Base-by-base conservation (phyloP, 1,140 invertebrate species). In the Heliothis virescens region DNA sequence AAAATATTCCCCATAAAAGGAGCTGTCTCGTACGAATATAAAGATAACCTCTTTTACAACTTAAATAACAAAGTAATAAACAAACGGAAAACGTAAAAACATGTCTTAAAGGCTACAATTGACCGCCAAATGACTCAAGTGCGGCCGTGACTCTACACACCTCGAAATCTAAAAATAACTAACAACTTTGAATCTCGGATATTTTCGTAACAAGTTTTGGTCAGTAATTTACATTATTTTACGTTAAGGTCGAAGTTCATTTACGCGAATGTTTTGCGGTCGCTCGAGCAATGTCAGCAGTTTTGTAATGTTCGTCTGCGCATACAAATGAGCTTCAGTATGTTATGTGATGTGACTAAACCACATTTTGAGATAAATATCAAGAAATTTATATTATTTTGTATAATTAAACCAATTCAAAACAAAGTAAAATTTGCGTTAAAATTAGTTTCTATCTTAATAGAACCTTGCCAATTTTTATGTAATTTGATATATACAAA, bases 121-220 rank as follows among this genome's bases (percentile, higher is more conserved):
- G 76, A 71, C 76, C 76, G 62, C 53, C 63, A 78, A 78, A 78
- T 60, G 76, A 67, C 52, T 78, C 63, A 69, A 47, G 29, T n/a
- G 18, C 48, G 65, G 55, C 76, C 76, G 26, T 78, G 76, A 78
- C 76, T 67, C 52, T 26, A 67, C 29, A 59, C 63, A 59, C 26
- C 60, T 78, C 63, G 63, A 69, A 48, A 67, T 78, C 63, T 78
- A 78, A 47, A 78, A 78, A 78, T 78, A 78, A 29, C n/a, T 15
- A 9, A 47, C 55, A n/a, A 76, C 60, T 65, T 76, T 76, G 59
- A 77, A 55, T 77, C 74, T 78, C 47, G 47, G 63, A 78, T 78
- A 78, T 78, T 78, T 69, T 78, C 9, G 76, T 78, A 78, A 78
- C 63, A 57, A 55, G 76, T 78, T 69, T 69, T 67, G 76, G 74